A percentile compares a stretch with the other conserved stretches of the same genome.
These are phyloP conservation scores for Cricetomys ansorgei DNA, from an alignment of 2,113 vertebrate species.

Conservation along the genomic window DNA sequence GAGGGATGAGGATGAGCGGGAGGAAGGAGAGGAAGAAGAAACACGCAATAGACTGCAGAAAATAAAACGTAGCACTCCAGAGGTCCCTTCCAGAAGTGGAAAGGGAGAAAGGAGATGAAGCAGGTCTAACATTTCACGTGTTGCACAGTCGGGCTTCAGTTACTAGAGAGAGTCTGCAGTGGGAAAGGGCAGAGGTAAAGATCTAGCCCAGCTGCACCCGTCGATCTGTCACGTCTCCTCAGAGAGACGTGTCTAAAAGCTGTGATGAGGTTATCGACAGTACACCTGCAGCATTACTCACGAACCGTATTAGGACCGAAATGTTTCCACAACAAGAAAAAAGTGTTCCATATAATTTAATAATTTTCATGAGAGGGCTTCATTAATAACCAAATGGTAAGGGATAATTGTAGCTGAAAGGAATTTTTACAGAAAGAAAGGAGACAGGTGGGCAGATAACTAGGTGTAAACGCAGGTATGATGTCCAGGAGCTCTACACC, in stretches of 20 bases:
- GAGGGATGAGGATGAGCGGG: too few species aligned
- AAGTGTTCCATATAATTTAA: slow-evolving; percentile 30
- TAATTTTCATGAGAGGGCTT: slow-evolving; percentile 32
- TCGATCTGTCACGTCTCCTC: slow-evolving; percentile 43
- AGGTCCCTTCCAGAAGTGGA: slow-evolving; percentile 58
- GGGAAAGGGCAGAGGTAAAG: slow-evolving; percentile 22
- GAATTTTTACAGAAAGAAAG: slow-evolving; percentile 17
- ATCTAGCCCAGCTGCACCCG: background rate
- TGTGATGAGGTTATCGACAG: background rate
- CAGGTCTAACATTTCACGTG: slow-evolving; percentile 65
- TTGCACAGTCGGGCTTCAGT: too few species aligned
- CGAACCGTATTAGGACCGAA: slow-evolving; percentile 28
- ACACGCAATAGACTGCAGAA: slow-evolving; percentile 71
- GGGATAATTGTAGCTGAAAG: slow-evolving; percentile 21
- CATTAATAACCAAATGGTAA: slow-evolving; percentile 21
- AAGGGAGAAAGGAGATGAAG: slow-evolving; percentile 65
- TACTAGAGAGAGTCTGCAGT: slow-evolving; percentile 43
- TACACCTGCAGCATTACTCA: background rate
- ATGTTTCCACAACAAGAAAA: background rate
- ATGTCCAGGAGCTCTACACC: background rate
- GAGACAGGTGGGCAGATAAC: background rate
- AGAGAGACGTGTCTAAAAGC: slow-evolving; percentile 17
- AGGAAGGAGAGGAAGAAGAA: too few species aligned
- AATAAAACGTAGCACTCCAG: slow-evolving; percentile 73
- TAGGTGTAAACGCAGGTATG: background rate